phyloP scores from a whole-genome alignment of 2,888 invertebrate genomes.

The Drosophila paucipuncta region DNA sequence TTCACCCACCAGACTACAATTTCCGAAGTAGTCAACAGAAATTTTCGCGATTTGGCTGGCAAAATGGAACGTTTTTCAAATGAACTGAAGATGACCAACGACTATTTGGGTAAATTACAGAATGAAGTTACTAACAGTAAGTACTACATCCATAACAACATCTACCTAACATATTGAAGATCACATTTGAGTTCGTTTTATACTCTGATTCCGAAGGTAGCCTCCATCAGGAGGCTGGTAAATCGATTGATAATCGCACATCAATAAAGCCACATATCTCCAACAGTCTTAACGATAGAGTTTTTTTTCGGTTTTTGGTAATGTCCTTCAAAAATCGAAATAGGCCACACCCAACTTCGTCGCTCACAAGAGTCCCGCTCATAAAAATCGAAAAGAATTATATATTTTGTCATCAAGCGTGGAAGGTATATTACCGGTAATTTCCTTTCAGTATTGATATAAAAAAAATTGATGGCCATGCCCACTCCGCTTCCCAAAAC shows the following conservation, averaged over 20 bases:
- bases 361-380: not conserved
- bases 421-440: not conserved
- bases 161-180: not conserved
- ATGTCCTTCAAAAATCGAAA: not conserved
- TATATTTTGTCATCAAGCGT: not conserved
- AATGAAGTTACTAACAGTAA: conserved; percentile 78
- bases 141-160: conserved; percentile 31
- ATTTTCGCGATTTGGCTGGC: conserved; percentile 75
- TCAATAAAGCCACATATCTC: not conserved
- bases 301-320: too few relatives aligned
- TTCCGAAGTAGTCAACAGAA: conserved; percentile 77
- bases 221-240: not conserved
- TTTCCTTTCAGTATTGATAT: not conserved
- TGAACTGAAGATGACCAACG: conserved; percentile 76
- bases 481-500: not conserved
- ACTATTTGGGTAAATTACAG: conserved; percentile 71
- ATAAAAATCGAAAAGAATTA: not conserved
- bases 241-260: not conserved
- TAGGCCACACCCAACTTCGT: not conserved
- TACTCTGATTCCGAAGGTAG: not conserved
- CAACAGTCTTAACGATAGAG: too few relatives aligned
- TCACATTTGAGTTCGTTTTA: not conserved
- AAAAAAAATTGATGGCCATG: not conserved
- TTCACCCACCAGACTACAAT: conserved; percentile 69
- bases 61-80: conserved; percentile 79